Evolutionary conservation across 2,797 vertebrate genomes (phyloP).

Genomic region (Holocentrus rufus): DNA sequence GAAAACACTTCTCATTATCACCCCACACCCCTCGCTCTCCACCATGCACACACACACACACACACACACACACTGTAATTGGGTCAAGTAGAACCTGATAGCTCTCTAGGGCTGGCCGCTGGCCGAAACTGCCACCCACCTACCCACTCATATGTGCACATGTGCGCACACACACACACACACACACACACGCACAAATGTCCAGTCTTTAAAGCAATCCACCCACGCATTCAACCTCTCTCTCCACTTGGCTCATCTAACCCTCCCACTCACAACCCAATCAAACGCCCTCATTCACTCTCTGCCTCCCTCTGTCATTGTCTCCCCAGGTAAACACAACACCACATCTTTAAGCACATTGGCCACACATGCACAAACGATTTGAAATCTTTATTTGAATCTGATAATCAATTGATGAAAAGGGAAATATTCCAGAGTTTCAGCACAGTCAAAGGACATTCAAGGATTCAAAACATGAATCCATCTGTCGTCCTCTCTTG

Average conservation of each 20-base stretch:
- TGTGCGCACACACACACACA: neutral
- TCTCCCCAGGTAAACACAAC: neutral
- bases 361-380: neutral
- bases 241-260: slow-evolving; percentile 16
- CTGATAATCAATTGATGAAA: too few relatives aligned
- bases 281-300: slow-evolving; percentile 13
- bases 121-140: slow-evolving; percentile 23
- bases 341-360: neutral
- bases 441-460: too few relatives aligned
- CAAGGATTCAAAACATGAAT: too few relatives aligned
- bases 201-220: neutral
- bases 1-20: neutral
- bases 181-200: neutral
- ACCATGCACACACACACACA: too few relatives aligned
- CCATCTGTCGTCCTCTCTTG: too few relatives aligned
- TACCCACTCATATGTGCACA: too few relatives aligned
- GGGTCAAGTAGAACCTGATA: slow-evolving; percentile 39
- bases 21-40: neutral
- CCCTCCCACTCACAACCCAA: slow-evolving; percentile 34
- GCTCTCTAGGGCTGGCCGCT: slow-evolving; percentile 19
- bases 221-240: slow-evolving; percentile 32
- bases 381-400: too few relatives aligned
- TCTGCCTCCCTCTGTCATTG: neutral
- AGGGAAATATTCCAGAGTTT: too few relatives aligned
- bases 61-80: neutral